A percentile compares a stretch with the other conserved stretches of the same genome.
phyloP scores from a whole-genome alignment of 2,113 vertebrate species.

The Corythoichthys intestinalis region DNA sequence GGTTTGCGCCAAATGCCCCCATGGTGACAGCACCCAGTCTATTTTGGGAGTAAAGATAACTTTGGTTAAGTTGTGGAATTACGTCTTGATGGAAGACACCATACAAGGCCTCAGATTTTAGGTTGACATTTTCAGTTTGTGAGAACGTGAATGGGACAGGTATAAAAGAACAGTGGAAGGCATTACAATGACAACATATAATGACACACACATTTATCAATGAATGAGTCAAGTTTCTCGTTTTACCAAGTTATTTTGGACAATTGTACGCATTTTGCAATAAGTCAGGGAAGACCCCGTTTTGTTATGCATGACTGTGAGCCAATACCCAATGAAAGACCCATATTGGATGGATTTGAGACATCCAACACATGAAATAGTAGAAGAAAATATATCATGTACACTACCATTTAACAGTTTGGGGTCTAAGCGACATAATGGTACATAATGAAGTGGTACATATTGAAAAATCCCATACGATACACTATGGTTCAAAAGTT shows the following conservation, averaged over 20 bases:
- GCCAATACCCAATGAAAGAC: not conserved
- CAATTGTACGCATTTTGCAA: not conserved
- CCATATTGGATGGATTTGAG: not conserved
- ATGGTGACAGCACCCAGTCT: constrained; percentile 14
- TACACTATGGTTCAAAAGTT: too few species aligned
- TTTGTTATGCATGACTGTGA: not conserved
- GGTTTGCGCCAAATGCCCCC: constrained; percentile 32
- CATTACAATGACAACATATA: not conserved
- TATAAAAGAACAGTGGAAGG: not conserved
- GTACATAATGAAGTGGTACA: too few species aligned
- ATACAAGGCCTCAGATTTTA: constrained; percentile 15
- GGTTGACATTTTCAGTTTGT: constrained; percentile 6
- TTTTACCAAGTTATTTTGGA: not conserved
- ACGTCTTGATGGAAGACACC: constrained; percentile 19
- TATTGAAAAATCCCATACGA: too few species aligned
- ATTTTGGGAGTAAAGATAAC: constrained; percentile 20
- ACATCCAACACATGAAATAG: not conserved
- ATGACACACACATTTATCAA: not conserved
- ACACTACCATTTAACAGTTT: too few species aligned
- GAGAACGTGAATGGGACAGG: not conserved
- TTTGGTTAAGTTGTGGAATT: constrained; percentile 13
- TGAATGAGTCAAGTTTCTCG: not conserved
- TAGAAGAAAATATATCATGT: not conserved
- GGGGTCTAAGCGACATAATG: too few species aligned
- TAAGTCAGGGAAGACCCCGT: not conserved